Evolutionary conservation across 2,888 invertebrate species (phyloP).

Genomic region (Ophion obscuratus): DNA sequence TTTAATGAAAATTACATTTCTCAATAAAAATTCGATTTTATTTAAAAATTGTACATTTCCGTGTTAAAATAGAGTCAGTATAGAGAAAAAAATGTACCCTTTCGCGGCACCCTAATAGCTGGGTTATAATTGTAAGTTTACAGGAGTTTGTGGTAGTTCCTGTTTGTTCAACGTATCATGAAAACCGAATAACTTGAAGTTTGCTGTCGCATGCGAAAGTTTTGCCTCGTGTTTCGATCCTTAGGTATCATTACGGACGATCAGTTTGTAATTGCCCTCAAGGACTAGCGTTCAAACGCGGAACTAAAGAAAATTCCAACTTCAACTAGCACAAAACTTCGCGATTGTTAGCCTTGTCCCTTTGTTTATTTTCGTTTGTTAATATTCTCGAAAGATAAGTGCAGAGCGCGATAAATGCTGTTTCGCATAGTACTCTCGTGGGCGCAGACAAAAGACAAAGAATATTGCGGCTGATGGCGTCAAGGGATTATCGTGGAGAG

Average conservation of each 20-base stretch:
- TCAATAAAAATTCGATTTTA: too few species aligned
- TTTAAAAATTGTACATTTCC: too few species aligned
- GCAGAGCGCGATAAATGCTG: neutral
- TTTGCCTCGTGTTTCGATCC: neutral
- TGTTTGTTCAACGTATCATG: neutral
- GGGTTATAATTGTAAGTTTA: too few species aligned
- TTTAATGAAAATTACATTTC: too few species aligned
- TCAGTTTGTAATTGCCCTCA: constrained; percentile 25
- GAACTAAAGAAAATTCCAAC: neutral
- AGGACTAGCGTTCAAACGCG: neutral
- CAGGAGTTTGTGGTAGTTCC: neutral
- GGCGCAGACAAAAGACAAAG: neutral
- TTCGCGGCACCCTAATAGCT: too few species aligned
- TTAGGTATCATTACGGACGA: constrained; percentile 2
- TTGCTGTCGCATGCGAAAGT: neutral
- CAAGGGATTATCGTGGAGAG: neutral
- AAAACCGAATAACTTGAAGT: neutral
- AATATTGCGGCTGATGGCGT: neutral
- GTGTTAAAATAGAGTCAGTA: too few species aligned
- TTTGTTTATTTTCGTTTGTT: neutral
- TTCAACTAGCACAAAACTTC: neutral
- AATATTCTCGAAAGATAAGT: neutral
- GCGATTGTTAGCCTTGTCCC: constrained; percentile 24
- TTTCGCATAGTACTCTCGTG: neutral
- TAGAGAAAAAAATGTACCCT: too few species aligned